Evolutionary conservation across 2,113 vertebrate species (phyloP).

Genomic region (Physeter macrocephalus): DNA sequence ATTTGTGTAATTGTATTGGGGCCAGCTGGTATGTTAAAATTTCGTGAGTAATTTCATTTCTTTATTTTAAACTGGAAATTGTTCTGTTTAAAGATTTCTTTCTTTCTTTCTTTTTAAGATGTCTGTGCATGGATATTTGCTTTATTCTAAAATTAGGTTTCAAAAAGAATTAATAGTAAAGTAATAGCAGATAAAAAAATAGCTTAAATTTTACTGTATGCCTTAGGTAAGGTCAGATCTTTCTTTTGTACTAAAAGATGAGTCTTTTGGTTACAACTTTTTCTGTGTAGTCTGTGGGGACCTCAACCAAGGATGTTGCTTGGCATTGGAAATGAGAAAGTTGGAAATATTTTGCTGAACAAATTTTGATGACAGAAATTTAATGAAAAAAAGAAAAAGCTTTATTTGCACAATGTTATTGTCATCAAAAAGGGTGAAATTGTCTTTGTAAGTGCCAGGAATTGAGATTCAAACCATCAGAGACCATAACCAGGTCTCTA

Average conservation of each 20-base stretch:
- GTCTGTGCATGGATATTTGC: not conserved
- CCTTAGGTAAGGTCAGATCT: not conserved
- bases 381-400: not conserved
- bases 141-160: conserved; percentile 31
- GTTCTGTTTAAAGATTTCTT: not conserved
- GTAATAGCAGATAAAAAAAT: not conserved
- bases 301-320: not conserved
- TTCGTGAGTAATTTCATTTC: conserved; percentile 37
- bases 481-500: not conserved
- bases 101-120: not conserved
- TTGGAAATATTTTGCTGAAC: not conserved
- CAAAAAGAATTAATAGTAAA: not conserved
- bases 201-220: not conserved
- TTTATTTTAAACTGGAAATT: not conserved
- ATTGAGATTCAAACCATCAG: not conserved
- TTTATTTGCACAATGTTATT: not conserved
- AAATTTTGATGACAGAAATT: not conserved
- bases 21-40: conserved; percentile 45
- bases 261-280: not conserved
- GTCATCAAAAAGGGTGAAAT: not conserved
- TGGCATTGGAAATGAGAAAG: not conserved
- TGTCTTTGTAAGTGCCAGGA: not conserved
- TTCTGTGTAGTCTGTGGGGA: not conserved
- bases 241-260: not conserved
- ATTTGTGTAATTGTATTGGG: conserved; percentile 47